These are phyloP conservation scores for Metopia argyrocephala DNA, from an alignment of 2,888 invertebrate genomes.

Conservation along the genomic window DNA sequence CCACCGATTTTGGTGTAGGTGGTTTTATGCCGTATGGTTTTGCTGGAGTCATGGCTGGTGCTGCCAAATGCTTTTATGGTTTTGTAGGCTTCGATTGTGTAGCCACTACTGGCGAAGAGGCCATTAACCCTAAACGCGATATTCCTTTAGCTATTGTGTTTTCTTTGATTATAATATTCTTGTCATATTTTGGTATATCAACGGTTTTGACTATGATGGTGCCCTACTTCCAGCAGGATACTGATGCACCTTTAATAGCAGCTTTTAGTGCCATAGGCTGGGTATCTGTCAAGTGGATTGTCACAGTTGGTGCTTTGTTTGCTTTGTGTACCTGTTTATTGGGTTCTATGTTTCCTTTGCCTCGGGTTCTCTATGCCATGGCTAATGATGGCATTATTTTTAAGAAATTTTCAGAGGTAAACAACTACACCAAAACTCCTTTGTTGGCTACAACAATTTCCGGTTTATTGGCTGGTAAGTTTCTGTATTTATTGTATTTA, in stretches of 20 bases:
- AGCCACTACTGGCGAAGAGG: constrained; percentile 95
- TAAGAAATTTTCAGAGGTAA: constrained; percentile 84
- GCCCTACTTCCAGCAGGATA: constrained; percentile 93
- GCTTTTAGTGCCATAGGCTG: constrained; percentile 89
- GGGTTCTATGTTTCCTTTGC: constrained; percentile 93
- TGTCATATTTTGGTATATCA: constrained; percentile 94
- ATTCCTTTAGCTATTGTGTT: constrained; percentile 94
- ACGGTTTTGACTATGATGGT: constrained; percentile 95
- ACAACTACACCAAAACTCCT: constrained; percentile 88
- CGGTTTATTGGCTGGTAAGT: constrained; percentile 85
- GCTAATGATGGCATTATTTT: constrained; percentile 92
- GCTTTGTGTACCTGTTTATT: constrained; percentile 93
- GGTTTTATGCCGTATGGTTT: constrained; percentile 96
- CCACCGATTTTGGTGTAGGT: constrained; percentile 84
- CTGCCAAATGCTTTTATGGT: constrained; percentile 93
- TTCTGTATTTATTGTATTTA: not conserved
- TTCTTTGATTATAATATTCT: constrained; percentile 89
- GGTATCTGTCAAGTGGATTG: constrained; percentile 90
- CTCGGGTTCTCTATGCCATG: constrained; percentile 94
- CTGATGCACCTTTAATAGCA: constrained; percentile 91
- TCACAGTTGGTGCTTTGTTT: constrained; percentile 93
- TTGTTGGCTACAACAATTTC: constrained; percentile 87
- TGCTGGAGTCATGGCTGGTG: constrained; percentile 90
- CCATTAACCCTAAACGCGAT: constrained; percentile 92
- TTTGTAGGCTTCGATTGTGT: constrained; percentile 98